These are phyloP conservation scores for Drosophila quadrilineata DNA, from an alignment of 1,140 invertebrate species.

Conservation along the genomic window DNA sequence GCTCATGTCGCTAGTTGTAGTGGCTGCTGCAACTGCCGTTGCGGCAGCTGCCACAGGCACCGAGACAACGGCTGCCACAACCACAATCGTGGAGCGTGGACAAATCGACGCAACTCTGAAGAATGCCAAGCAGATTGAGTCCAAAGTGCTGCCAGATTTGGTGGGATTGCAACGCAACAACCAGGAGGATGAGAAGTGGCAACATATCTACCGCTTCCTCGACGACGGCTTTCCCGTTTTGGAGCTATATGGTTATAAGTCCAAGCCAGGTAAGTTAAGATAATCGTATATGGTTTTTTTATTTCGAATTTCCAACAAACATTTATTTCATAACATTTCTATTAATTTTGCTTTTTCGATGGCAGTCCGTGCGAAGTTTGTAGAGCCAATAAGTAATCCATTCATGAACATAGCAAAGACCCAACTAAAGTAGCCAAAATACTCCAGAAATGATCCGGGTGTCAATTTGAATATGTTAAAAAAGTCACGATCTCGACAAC, in stretches of 20 bases:
- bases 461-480: constrained; percentile 25
- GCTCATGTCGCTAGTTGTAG: constrained; percentile 40
- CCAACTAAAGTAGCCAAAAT: constrained; percentile 28
- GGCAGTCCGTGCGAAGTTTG: neutral
- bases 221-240: constrained; percentile 77
- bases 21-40: constrained; percentile 13
- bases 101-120: constrained; percentile 72
- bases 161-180: constrained; percentile 48
- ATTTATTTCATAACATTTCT: neutral
- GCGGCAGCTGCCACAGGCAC: constrained; percentile 31
- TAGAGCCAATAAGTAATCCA: constrained; percentile 29
- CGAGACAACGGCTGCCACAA: constrained; percentile 21
- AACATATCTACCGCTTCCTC: constrained; percentile 73
- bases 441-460: constrained; percentile 23
- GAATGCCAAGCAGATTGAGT: constrained; percentile 77
- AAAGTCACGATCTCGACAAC: neutral
- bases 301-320: neutral
- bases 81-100: constrained; percentile 40
- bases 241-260: constrained; percentile 73
- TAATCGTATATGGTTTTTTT: neutral
- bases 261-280: constrained; percentile 68
- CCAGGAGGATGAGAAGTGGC: constrained; percentile 78
- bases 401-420: constrained; percentile 44
- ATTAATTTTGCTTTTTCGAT: constrained; percentile 1
- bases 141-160: constrained; percentile 75